A percentile compares a stretch with the other conserved stretches of the same genome.
Conservation (phyloP, 2,797 vertebrate species). For the Muscicapa striata region DNA sequence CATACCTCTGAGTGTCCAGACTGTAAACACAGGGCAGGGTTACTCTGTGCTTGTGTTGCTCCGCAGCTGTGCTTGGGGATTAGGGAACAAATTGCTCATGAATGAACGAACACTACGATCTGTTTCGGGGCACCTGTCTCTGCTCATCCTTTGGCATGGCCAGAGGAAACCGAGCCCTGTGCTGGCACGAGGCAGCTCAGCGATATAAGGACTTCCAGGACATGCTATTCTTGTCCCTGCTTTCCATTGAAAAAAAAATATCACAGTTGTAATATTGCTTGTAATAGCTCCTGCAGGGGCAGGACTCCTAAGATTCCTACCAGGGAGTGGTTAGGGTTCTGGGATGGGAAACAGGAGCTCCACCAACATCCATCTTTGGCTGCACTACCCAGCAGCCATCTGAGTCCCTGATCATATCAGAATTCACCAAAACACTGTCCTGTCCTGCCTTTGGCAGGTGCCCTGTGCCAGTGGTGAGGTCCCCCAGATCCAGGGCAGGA, state of each 20-base stretch:
- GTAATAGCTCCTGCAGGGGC: neutral
- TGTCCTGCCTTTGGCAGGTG: neutral
- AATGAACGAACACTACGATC: constrained; percentile 25
- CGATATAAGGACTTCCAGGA: constrained; percentile 17
- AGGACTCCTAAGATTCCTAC: neutral
- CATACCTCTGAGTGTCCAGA: neutral
- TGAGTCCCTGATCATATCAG: neutral
- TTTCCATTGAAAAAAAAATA: constrained; percentile 39
- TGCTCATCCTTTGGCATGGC: neutral
- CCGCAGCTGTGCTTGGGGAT: neutral
- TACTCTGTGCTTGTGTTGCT: neutral
- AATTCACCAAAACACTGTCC: neutral
- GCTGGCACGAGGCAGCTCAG: neutral
- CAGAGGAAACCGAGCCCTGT: neutral
- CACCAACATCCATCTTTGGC: neutral
- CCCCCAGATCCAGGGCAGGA: neutral
- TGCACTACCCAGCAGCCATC: neutral
- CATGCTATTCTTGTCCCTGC: neutral
- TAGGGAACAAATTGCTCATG: constrained; percentile 11
- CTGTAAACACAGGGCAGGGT: constrained; percentile 36
- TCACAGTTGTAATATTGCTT: neutral
- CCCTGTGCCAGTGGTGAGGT: fast-evolving
- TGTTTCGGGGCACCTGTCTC: neutral
- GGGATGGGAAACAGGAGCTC: neutral
- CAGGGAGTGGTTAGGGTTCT: neutral